These are phyloP conservation scores for Odobenus rosmarus DNA, from an alignment of 2,113 vertebrate species.

Conservation along the genomic window DNA sequence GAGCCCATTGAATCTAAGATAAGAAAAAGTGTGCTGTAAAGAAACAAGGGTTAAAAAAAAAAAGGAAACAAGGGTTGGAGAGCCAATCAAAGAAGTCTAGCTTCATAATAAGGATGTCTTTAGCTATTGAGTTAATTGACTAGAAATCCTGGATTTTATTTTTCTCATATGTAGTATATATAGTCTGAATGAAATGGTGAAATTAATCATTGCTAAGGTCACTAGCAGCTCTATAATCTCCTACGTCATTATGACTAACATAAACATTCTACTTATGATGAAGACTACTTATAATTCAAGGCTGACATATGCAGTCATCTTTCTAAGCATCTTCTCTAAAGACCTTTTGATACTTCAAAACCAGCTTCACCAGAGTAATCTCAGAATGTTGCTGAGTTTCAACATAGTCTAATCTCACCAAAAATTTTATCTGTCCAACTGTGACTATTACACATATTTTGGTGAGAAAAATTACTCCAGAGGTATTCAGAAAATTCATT, in stretches of 20 bases:
- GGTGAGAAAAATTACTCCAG: not conserved
- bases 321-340: not conserved
- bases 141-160: not conserved
- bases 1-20: not conserved
- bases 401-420: not conserved
- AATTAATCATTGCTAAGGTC: not conserved
- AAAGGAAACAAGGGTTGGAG: not conserved
- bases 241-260: not conserved
- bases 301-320: not conserved
- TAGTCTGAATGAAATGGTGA: not conserved
- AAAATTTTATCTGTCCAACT: not conserved
- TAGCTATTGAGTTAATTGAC: not conserved
- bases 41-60: not conserved
- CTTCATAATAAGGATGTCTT: not conserved
- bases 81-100: not conserved
- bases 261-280: not conserved
- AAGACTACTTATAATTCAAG: not conserved
- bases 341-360: not conserved
- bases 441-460: not conserved
- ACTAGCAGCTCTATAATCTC: not conserved
- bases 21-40: not conserved
- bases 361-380: not conserved
- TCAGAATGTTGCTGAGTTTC: not conserved
- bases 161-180: not conserved
- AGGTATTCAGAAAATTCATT: not conserved